These are phyloP conservation scores for Acanthochromis polyacanthus DNA, from an alignment of 2,113 vertebrate species.

Conservation along the genomic window DNA sequence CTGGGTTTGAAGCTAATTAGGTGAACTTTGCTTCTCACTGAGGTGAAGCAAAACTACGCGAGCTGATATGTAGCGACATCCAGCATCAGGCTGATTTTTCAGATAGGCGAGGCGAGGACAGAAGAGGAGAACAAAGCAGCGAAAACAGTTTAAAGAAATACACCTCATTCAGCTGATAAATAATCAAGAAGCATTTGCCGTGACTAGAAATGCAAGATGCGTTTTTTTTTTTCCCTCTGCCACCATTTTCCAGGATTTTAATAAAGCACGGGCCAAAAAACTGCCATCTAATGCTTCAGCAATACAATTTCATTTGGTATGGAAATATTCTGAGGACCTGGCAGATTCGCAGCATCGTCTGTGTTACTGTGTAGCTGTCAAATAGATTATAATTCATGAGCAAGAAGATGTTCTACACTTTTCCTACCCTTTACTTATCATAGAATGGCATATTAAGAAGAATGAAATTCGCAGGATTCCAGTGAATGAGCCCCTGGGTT, in stretches of 20 bases:
- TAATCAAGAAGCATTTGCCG: slow-evolving; percentile 25
- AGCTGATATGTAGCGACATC: slow-evolving; percentile 7
- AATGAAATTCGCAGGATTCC: slow-evolving; percentile 55
- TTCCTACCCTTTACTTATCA: slow-evolving; percentile 50
- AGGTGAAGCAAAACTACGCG: slow-evolving; percentile 27
- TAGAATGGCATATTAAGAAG: slow-evolving; percentile 52
- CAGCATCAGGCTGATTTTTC: slow-evolving; percentile 2
- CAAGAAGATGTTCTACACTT: slow-evolving; percentile 58
- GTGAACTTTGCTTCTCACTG: slow-evolving; percentile 63
- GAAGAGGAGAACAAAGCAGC: not conserved
- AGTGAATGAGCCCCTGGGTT: slow-evolving; percentile 59
- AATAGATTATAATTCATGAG: slow-evolving; percentile 74
- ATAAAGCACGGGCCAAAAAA: slow-evolving; percentile 49
- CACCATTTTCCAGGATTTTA: slow-evolving; percentile 48
- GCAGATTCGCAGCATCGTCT: slow-evolving; percentile 43
- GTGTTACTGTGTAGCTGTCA: slow-evolving; percentile 61
- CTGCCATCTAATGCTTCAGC: slow-evolving; percentile 42
- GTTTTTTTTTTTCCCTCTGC: slow-evolving; percentile 9
- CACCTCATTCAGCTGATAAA: slow-evolving; percentile 9
- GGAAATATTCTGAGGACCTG: slow-evolving; percentile 53
- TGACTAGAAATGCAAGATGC: slow-evolving; percentile 10
- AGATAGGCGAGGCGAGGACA: not conserved
- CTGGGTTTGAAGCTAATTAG: slow-evolving; percentile 72
- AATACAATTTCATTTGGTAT: slow-evolving; percentile 55
- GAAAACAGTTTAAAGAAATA: slow-evolving; percentile 24